Conservation (phyloP, 2,888 invertebrate species). For the Julus scandinavius region DNA sequence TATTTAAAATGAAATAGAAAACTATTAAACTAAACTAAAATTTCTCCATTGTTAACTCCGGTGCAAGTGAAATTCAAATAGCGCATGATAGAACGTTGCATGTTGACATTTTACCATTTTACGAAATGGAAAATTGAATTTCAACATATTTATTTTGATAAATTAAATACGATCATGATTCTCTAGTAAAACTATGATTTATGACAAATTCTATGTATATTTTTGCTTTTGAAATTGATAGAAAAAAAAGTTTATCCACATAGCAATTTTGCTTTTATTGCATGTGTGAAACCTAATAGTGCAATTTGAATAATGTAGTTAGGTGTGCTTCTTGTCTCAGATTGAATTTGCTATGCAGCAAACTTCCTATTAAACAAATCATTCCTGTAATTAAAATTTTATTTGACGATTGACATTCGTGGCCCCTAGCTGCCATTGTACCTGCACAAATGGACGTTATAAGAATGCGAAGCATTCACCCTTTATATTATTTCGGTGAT, state of each 20-base stretch:
- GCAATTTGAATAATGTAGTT: not conserved
- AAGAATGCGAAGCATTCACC: not conserved
- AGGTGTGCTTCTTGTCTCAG: not conserved
- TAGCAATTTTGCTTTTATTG: not conserved
- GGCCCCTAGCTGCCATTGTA: not conserved
- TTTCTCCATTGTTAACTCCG: too few relatives aligned
- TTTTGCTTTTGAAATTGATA: not conserved
- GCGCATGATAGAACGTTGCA: too few relatives aligned
- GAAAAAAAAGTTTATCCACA: not conserved
- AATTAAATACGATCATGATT: too few relatives aligned
- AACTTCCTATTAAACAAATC: not conserved
- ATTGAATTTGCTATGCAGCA: not conserved
- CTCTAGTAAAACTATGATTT: too few relatives aligned
- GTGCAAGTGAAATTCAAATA: too few relatives aligned
- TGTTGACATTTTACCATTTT: too few relatives aligned
- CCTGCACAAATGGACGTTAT: constrained; percentile 25
- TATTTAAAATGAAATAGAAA: too few relatives aligned
- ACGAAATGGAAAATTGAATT: not conserved
- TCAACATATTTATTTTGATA: not conserved
- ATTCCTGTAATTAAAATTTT: too few relatives aligned
- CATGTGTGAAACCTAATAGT: not conserved
- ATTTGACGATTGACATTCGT: constrained; percentile 8
- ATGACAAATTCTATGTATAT: too few relatives aligned
- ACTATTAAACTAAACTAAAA: too few relatives aligned
- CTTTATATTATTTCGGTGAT: not conserved